Evolutionary conservation across 2,113 vertebrate species (phyloP).

Genomic region (Spheniscus mendiculus): DNA sequence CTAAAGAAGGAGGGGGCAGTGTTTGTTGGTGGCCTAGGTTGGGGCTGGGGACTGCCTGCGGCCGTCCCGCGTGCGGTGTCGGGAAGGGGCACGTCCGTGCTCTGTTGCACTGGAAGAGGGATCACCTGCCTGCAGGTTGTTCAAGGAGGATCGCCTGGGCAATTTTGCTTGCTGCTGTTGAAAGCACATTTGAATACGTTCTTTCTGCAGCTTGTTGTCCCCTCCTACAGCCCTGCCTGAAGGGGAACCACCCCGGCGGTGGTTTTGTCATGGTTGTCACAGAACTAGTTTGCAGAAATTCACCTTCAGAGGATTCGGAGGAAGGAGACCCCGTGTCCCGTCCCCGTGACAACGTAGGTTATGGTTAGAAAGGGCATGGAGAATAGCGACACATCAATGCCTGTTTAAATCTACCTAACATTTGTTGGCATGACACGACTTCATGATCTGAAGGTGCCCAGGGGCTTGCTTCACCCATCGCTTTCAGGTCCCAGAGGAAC

Average conservation of each 20-base stretch:
- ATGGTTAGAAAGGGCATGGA: background rate
- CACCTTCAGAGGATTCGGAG: background rate
- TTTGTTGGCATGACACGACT: background rate
- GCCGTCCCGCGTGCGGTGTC: accelerated
- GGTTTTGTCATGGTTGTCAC: background rate
- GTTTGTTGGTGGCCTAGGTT: background rate
- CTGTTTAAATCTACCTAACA: background rate
- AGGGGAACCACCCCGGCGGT: accelerated
- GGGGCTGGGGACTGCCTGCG: background rate
- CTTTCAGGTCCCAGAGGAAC: background rate
- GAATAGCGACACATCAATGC: background rate
- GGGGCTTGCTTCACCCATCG: background rate
- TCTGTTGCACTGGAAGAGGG: background rate
- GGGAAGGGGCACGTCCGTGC: background rate
- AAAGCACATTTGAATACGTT: background rate
- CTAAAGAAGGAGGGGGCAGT: background rate
- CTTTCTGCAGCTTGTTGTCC: background rate
- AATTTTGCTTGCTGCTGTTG: background rate
- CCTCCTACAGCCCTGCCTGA: background rate
- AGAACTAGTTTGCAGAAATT: background rate
- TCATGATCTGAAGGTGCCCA: background rate
- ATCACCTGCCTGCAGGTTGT: background rate
- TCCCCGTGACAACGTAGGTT: accelerated
- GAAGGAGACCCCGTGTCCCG: background rate
- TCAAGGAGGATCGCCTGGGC: background rate